Conservation (phyloP, 1,140 invertebrate genomes). For the Pogonus chalceus region DNA sequence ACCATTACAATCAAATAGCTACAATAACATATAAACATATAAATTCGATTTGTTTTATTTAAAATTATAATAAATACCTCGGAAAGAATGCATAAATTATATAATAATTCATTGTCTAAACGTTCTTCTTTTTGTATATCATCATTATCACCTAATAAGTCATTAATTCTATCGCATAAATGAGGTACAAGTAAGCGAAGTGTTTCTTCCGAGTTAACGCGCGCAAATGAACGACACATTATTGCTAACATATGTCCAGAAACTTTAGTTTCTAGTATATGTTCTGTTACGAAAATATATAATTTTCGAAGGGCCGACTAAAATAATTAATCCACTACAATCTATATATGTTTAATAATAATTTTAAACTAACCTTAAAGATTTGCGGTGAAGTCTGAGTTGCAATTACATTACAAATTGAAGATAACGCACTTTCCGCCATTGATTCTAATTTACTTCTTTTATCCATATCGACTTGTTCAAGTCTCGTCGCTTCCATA, state of each 20-base stretch:
- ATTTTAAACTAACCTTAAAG: conserved; percentile 37
- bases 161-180: conserved; percentile 50
- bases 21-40: no score
- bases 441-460: conserved; percentile 61
- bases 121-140: conserved; percentile 60
- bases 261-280: conserved; percentile 71
- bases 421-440: conserved; percentile 56
- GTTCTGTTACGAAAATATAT: conserved; percentile 56
- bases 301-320: conserved; percentile 64
- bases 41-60: no score
- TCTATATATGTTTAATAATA: not conserved
- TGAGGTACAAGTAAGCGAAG: conserved; percentile 62
- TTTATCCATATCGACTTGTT: conserved; percentile 46
- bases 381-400: conserved; percentile 46
- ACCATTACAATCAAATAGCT: conserved; percentile 27
- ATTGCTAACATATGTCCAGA: conserved; percentile 66
- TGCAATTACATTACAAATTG: conserved; percentile 54
- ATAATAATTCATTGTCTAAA: conserved; percentile 68
- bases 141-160: conserved; percentile 42
- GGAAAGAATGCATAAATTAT: conserved; percentile 65
- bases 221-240: conserved; percentile 58
- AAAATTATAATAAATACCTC: conserved; percentile 39
- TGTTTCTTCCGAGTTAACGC: conserved; percentile 54
- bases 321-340: conserved; percentile 31
- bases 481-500: conserved; percentile 53